These are phyloP conservation scores for Sciurus carolinensis DNA, from an alignment of 2,797 vertebrate genomes.

Conservation along the genomic window DNA sequence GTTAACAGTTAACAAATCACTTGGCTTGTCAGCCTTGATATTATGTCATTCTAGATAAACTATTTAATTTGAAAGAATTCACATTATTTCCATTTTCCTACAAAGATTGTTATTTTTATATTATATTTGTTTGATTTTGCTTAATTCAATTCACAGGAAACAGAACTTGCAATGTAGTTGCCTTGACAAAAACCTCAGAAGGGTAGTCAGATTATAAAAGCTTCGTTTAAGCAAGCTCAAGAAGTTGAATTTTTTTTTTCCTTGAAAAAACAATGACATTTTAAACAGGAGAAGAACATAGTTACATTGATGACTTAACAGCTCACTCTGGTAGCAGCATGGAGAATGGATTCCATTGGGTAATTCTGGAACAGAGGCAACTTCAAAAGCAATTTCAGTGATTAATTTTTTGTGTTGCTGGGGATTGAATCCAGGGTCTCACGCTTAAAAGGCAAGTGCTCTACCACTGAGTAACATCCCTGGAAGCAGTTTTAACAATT, in stretches of 20 bases:
- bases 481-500: neutral
- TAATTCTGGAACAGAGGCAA: neutral
- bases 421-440: too few relatives aligned
- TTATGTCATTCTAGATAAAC: slow-evolving; percentile 39
- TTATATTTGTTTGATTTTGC: neutral
- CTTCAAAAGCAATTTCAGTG: too few relatives aligned
- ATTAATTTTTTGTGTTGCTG: too few relatives aligned
- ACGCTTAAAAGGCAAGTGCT: too few relatives aligned
- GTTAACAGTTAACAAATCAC: slow-evolving; percentile 16
- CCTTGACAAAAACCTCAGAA: slow-evolving; percentile 51
- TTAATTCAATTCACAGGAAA: slow-evolving; percentile 61
- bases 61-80: slow-evolving; percentile 40
- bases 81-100: slow-evolving; percentile 53
- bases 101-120: slow-evolving; percentile 17
- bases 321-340: neutral
- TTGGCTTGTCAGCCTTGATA: slow-evolving; percentile 30
- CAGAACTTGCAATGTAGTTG: slow-evolving; percentile 9
- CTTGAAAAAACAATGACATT: neutral
- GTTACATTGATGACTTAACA: neutral
- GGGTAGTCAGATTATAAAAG: neutral
- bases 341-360: slow-evolving; percentile 1
- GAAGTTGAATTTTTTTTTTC: neutral
- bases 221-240: slow-evolving; percentile 3
- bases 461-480: neutral
- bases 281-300: slow-evolving; percentile 45